Percentiles rank a stretch among this genome's conserved stretches.
Conservation (phyloP, 2,888 invertebrate genomes). For the Nudaria mundana region DNA sequence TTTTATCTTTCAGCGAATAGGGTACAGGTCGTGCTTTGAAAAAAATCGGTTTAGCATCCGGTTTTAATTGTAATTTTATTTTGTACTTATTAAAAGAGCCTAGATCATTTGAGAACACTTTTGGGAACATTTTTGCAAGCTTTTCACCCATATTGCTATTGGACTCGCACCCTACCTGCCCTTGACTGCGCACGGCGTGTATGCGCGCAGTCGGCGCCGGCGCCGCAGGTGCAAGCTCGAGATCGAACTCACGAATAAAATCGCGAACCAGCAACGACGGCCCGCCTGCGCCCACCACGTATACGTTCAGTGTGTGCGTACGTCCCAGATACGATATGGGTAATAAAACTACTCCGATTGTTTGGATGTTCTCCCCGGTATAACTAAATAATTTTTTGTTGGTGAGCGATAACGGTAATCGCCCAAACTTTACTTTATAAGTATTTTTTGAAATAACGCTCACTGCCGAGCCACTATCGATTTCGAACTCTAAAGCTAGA, state of each 20-base stretch:
- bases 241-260: background rate
- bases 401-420: background rate
- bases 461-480: conserved; percentile 2
- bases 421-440: background rate
- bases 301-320: background rate
- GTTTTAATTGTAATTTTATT: too few relatives aligned
- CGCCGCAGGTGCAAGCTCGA: background rate
- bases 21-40: too few relatives aligned
- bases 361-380: background rate
- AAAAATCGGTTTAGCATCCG: too few relatives aligned
- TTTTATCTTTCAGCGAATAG: too few relatives aligned
- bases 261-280: background rate
- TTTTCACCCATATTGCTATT: background rate
- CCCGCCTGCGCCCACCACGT: background rate
- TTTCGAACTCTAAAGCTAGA: background rate
- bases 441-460: conserved; percentile 1
- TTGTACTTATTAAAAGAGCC: background rate
- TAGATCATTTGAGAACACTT: background rate
- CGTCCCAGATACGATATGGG: background rate
- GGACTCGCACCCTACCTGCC: background rate
- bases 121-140: background rate
- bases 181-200: too few relatives aligned
- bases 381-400: background rate
- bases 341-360: background rate
- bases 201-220: background rate